Evolutionary conservation across 2,797 vertebrate genomes (phyloP).

Genomic region (Podarcis lilfordi): DNA sequence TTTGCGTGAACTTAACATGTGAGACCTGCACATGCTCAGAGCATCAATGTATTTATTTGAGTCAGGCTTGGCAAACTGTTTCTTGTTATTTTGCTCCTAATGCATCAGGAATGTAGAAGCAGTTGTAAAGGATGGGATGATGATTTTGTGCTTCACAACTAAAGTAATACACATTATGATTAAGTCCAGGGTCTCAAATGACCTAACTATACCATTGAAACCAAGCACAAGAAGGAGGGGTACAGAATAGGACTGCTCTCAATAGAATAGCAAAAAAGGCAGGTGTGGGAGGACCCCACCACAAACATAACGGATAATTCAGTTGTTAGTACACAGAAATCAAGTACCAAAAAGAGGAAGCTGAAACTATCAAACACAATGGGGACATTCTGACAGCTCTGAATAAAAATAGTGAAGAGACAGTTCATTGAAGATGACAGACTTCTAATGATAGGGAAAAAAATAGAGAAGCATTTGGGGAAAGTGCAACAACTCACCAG

Average conservation of each 20-base stretch:
- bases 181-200: no score
- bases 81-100: no score
- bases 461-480: constrained; percentile 59
- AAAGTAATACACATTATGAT: no score
- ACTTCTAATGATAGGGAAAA: constrained; percentile 68
- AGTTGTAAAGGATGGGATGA: no score
- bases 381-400: constrained; percentile 47
- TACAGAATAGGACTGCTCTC: background rate
- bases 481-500: constrained; percentile 47
- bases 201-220: background rate
- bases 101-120: no score
- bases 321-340: background rate
- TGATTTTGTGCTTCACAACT: no score
- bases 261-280: background rate
- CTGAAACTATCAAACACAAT: constrained; percentile 58
- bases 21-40: no score
- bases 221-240: background rate
- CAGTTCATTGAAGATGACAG: constrained; percentile 57
- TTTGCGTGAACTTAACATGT: no score
- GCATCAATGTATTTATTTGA: no score
- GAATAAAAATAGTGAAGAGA: constrained; percentile 35
- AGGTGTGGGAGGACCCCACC: background rate
- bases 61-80: no score
- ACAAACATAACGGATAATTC: constrained; percentile 48
- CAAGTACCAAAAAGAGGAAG: constrained; percentile 48